Evolutionary conservation across 2,888 invertebrate species (phyloP).

Genomic region (Folsomia candida): DNA sequence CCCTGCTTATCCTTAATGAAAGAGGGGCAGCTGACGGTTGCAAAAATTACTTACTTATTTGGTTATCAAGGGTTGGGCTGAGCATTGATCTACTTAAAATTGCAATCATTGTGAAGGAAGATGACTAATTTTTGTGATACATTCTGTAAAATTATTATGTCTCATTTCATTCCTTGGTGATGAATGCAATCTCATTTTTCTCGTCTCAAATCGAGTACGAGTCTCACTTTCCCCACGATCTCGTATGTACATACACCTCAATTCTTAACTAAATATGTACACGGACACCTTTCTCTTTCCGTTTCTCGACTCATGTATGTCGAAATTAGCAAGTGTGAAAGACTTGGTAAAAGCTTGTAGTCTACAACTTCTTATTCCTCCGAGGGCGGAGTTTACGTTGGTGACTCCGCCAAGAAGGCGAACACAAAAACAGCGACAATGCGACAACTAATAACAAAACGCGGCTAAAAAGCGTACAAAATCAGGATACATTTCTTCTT

Average conservation of each 20-base stretch:
- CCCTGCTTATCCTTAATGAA: too few relatives aligned
- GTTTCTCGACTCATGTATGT: not conserved
- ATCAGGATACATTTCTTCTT: too few relatives aligned
- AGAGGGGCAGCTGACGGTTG: not conserved
- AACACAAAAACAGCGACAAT: not conserved
- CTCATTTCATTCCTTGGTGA: not conserved
- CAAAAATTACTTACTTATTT: too few relatives aligned
- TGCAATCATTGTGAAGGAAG: too few relatives aligned
- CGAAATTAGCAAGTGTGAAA: not conserved
- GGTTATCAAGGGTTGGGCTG: not conserved
- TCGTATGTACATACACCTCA: not conserved
- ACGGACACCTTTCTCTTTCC: too few relatives aligned
- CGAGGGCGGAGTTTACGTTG: not conserved
- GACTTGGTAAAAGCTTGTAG: not conserved
- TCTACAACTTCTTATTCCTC: not conserved
- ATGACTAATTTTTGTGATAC: not conserved
- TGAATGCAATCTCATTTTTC: not conserved
- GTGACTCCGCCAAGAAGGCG: not conserved
- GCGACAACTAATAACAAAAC: too few relatives aligned
- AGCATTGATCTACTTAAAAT: not conserved
- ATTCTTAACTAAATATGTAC: too few relatives aligned
- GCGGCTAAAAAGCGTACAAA: too few relatives aligned
- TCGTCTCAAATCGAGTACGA: too few relatives aligned
- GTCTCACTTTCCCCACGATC: too few relatives aligned
- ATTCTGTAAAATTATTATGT: too few relatives aligned